Percentiles rank a stretch among this genome's conserved stretches.
Conservation (phyloP, 1,140 invertebrate genomes). For the Brachionus plicatilis region DNA sequence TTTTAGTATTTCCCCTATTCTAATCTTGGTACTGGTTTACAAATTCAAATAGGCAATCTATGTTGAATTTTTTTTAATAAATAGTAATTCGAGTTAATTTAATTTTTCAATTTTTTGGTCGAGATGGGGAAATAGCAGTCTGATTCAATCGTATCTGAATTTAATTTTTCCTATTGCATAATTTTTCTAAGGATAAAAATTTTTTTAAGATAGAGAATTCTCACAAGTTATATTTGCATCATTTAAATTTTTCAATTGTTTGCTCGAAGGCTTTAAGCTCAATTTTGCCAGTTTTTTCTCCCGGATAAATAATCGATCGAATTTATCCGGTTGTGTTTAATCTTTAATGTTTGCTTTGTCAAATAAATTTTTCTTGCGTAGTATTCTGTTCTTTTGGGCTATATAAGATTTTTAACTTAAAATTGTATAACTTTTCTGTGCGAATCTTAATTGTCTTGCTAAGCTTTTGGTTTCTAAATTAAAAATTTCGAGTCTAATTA, state of each 20-base stretch:
- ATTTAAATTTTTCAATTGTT: background rate
- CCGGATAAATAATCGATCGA: background rate
- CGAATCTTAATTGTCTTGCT: background rate
- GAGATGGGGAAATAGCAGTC: background rate
- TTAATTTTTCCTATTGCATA: background rate
- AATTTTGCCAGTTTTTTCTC: background rate
- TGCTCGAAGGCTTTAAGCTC: background rate
- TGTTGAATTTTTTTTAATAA: background rate
- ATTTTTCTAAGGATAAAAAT: background rate
- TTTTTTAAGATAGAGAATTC: background rate
- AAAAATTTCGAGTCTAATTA: no score
- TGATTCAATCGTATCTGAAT: background rate
- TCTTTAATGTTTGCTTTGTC: background rate
- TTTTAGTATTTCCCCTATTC: background rate
- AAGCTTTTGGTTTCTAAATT: no score
- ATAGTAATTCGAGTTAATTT: background rate
- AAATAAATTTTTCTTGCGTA: background rate
- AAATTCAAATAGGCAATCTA: background rate
- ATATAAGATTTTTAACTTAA: background rate
- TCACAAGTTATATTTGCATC: background rate
- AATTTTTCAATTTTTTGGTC: background rate
- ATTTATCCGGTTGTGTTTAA: background rate
- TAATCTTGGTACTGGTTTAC: background rate
- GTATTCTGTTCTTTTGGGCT: background rate
- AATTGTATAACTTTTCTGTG: background rate